These are phyloP conservation scores for Nephrotoma appendiculata DNA, from an alignment of 2,888 invertebrate species.

Conservation along the genomic window DNA sequence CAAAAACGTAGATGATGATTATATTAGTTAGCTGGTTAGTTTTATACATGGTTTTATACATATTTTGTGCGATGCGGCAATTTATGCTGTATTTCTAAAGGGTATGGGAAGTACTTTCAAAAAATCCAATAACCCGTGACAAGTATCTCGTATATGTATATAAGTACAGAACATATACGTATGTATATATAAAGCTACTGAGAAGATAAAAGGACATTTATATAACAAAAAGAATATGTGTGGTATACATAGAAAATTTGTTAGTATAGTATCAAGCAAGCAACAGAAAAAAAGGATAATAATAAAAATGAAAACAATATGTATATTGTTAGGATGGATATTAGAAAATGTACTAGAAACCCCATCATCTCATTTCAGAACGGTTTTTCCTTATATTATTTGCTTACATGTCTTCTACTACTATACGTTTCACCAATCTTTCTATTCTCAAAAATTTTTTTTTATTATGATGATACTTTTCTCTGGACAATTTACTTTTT, in stretches of 20 bases:
- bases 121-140: conserved; percentile 3
- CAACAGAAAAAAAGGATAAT: not conserved
- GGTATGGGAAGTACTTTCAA: not conserved
- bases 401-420: not conserved
- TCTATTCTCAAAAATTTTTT: not conserved
- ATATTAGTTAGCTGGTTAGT: not conserved
- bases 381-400: not conserved
- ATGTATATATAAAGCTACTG: not conserved
- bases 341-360: not conserved
- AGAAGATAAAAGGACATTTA: not conserved
- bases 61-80: not conserved
- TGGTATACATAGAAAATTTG: not conserved
- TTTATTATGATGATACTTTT: not conserved
- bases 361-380: not conserved
- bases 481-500: not conserved
- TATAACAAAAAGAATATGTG: not conserved
- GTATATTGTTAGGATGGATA: not conserved
- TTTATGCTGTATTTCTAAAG: not conserved
- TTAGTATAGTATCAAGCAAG: not conserved
- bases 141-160: not conserved
- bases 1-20: not conserved
- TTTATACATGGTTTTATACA: not conserved
- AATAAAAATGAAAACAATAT: not conserved
- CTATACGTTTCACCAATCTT: not conserved
- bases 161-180: not conserved